A percentile compares a stretch with the other conserved stretches of the same genome.
phyloP scores from a whole-genome alignment of 2,888 invertebrate species.

The Parochlus steinenii region DNA sequence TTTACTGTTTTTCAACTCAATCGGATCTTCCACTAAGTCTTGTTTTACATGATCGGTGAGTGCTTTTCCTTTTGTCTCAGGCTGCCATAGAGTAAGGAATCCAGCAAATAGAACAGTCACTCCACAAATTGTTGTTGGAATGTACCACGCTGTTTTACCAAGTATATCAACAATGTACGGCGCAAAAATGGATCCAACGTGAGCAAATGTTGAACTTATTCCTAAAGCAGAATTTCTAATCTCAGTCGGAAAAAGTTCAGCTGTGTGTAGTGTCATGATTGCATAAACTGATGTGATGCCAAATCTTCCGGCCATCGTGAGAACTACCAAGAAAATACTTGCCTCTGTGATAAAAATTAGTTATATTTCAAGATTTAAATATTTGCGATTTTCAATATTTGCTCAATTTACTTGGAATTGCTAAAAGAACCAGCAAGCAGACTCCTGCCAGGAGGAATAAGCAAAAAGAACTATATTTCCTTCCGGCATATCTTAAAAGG shows the following conservation, averaged over 20 bases:
- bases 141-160: constrained; percentile 33
- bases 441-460: constrained; percentile 32
- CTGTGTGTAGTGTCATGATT: constrained; percentile 38
- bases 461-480: constrained; percentile 30
- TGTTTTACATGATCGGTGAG: constrained; percentile 31
- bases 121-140: constrained; percentile 40
- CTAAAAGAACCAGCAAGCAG: too few species aligned
- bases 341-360: too few species aligned
- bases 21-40: constrained; percentile 11
- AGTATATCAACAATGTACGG: constrained; percentile 29
- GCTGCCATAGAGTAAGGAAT: constrained; percentile 33
- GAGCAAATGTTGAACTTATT: constrained; percentile 36
- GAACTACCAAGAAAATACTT: constrained; percentile 25
- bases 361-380: too few species aligned
- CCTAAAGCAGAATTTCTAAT: constrained; percentile 39
- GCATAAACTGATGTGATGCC: constrained; percentile 39
- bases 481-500: constrained; percentile 31
- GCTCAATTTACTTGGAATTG: too few species aligned
- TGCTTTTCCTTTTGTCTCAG: constrained; percentile 39
- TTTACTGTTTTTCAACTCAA: too few species aligned
- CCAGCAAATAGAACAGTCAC: constrained; percentile 34
- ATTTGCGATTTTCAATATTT: too few species aligned
- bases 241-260: constrained; percentile 41
- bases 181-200: constrained; percentile 39
- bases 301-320: constrained; percentile 35